A percentile compares a stretch with the other conserved stretches of the same genome.
These are phyloP conservation scores for Ooceraea biroi DNA, from an alignment of 1,140 invertebrate species.

Conservation along the genomic window DNA sequence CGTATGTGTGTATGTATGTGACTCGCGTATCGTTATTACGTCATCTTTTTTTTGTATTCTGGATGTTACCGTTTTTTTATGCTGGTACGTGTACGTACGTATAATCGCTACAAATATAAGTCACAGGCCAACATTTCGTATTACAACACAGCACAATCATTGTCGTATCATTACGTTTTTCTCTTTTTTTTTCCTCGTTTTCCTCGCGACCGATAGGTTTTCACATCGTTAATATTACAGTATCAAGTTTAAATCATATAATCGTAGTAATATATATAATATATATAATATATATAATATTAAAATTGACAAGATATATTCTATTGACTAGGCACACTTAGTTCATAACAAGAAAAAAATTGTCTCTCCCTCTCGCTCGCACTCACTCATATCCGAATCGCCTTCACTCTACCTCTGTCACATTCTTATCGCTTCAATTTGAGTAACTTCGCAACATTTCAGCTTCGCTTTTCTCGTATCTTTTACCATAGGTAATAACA, in stretches of 20 bases:
- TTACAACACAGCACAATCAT: constrained; percentile 87
- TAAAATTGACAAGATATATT: constrained; percentile 87
- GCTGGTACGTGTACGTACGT: constrained; percentile 70
- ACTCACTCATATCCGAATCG: constrained; percentile 44
- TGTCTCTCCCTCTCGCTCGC: constrained; percentile 59
- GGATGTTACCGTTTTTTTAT: constrained; percentile 36
- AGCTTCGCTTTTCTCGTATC: constrained; percentile 11
- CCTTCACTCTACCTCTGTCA: constrained; percentile 21
- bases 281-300: constrained; percentile 83
- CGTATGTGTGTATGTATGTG: constrained; percentile 70
- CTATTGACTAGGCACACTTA: constrained; percentile 87
- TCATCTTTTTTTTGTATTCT: constrained; percentile 40
- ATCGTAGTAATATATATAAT: constrained; percentile 83
- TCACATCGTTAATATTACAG: constrained; percentile 80
- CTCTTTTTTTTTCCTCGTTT: constrained; percentile 73
- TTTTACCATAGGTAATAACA: constrained; percentile 42
- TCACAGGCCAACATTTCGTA: constrained; percentile 86
- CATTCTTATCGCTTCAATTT: constrained; percentile 37
- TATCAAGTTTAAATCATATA: constrained; percentile 84
- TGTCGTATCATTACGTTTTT: constrained; percentile 84
- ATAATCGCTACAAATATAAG: constrained; percentile 85
- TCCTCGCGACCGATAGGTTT: constrained; percentile 75
- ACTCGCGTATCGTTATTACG: constrained; percentile 41
- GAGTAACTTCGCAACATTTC: constrained; percentile 49
- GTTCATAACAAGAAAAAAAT: constrained; percentile 86